Base-by-base conservation (phyloP, 2,888 invertebrate genomes). In the Mesorhabditis sp. region DNA sequence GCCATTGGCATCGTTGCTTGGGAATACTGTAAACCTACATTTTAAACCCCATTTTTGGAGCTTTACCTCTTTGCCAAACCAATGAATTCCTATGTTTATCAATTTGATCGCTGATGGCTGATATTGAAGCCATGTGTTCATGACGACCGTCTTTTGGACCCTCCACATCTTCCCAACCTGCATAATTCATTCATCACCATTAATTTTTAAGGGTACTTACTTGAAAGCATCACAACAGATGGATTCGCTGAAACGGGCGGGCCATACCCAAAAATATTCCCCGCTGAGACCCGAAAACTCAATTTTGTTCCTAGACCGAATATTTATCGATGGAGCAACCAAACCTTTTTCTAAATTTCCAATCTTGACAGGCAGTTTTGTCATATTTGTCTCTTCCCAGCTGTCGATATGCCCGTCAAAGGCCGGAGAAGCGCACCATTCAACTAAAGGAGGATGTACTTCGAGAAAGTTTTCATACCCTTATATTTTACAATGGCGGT, bases 201-300 rank as follows among this genome's bases (percentile, higher is more conserved):
- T 13, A 13, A 65, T 13, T 43, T 7, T 13, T 44, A 42, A 92
- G 94, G 93, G 80, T 94, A 94, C 13, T 61, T 58, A 77, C 75
- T 72, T 64, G 75, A 74, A 41, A 95, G 94, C 63, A 93, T 91
- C 6, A 94, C 92, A 81, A 92, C 92, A 63, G 91, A 89, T 1
- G 95, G 95, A 61, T 91, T 91, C 0, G 94, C 92, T 10, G 90
- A 89, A 58, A 91, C 89, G 83, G 90, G 92, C 13, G 90, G 89
- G 45, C 95, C 93, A 90, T 91, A 95, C 1, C 95, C 95, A 86
- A 93, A 93, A 75, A 95, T 89, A 86, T 96, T 96, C 67, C 95
- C 95, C 67, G 93, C 92, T n/a, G 92, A 90, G 0, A 93, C 93
- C 73, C 95, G 90, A 87, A 95, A 93, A 88, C 92, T 70, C 28